Base-by-base conservation (phyloP, 2,888 invertebrate species). In the Agrochola lychnidis region DNA sequence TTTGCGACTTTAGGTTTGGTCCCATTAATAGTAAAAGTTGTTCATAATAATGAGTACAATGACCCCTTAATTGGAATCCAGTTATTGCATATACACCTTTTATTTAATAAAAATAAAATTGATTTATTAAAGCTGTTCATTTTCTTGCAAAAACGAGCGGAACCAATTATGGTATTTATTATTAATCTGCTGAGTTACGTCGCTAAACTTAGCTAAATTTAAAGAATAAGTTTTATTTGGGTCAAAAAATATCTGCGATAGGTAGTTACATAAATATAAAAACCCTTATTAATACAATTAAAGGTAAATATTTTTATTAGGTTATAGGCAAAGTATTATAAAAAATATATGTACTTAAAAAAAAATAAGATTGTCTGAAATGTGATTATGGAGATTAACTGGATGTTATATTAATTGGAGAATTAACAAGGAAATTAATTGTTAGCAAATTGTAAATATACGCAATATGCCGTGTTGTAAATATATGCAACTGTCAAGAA, bases 181-280 rank as follows among this genome's bases (percentile, higher is more conserved):
- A 12, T 2, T 30, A 30, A 30, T 61, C 10, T 61, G 10, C 10
- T 62, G 14, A 4, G 14, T 14, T 45, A 45, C 3, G 14, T 45
- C 14, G 5, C 48, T 16, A 19, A 25, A 25, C 3, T 19, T 25
- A 42, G 16, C n/a, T 63, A 40, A n/a, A 40, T 40, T 16, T 9
- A 16, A 9, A n/a, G 9, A 40, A n/a, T 5, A 40, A 16, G 0
- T n/a, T 16, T n/a, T n/a, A 3, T 62, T 6, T 14, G 22, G 10
- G 0, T 22, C 0, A 36, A 36, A 30, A 19, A 19, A 9, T 51
- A 3, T 56, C 12, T n/a, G 12, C 4, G 12, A 0, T n/a, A n/a
- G 4, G 0, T n/a, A 22, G 10, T 4, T n/a, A 56, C 14, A 0
- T 45, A 4, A 45, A 4, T 45, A 0, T 25, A 57, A 25, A 57